Base-by-base conservation (phyloP, 2,797 vertebrate species). In the Poeciliopsis turneri region DNA sequence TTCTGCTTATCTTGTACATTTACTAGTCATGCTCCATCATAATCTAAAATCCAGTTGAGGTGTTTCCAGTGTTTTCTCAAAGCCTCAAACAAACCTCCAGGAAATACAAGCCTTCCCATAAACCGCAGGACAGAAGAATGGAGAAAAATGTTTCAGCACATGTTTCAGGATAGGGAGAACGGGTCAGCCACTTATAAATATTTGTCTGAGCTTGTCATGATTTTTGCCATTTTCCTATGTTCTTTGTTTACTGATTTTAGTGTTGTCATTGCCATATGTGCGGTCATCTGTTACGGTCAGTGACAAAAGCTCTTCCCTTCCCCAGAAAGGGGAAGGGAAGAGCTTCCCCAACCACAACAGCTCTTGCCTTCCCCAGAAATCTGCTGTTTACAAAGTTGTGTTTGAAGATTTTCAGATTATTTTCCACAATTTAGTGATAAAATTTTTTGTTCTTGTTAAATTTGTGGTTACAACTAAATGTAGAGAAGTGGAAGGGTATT, bases 11-110 rank as follows among this genome's bases (percentile, higher is more conserved):
- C 88, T 71, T 83, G 89, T 82, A 81, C 53, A 74, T 90, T 91
- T 59, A 36, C 69, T 51, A 82, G 74, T 82, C 71, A 46, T 36
- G 55, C 81, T 86, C 84, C 83, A 87, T 87, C 79, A 89, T 93
- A 51, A 89, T 92, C 89, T 87, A 73, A 90, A 89, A 93, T 92
- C 90, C 93, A 89, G 82, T 89, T 80, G 84, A 94, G 91, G 90
- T 91, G 90, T 92, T 93, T 91, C 85, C 85, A 89, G 86, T 89
- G 82, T 92, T 92, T 90, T 75, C 85, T 89, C 11, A 10, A 89
- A 84, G 80, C 87, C 85, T 93, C 87, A 83, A 90, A 91, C 88
- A 92, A 92, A 92, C 92, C 90, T 92, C 81, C 88, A 90, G 91
- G 86, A 93, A 92, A 92, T 81, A 81, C 83, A 59, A 90, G 83